These are phyloP conservation scores for Drosophila villosipedis DNA, from an alignment of 2,888 invertebrate genomes.

Conservation along the genomic window DNA sequence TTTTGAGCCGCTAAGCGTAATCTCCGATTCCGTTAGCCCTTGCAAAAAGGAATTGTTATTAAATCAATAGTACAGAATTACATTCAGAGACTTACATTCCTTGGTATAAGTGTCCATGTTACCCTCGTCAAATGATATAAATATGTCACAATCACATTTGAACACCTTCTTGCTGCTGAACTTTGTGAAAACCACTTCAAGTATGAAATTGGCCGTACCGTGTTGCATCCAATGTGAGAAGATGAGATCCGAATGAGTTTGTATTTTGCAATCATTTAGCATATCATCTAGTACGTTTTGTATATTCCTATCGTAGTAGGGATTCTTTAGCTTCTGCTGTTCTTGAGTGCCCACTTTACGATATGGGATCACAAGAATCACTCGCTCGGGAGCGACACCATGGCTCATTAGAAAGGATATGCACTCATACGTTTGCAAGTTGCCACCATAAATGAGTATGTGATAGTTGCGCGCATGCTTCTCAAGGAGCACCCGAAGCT, in stretches of 20 bases:
- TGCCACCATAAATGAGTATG: constrained; percentile 76
- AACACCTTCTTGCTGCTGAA: constrained; percentile 18
- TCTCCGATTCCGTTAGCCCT: constrained; percentile 48
- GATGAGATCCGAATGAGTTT: constrained; percentile 44
- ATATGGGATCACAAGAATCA: constrained; percentile 63
- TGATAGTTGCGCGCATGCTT: constrained; percentile 19
- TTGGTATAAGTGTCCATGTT: constrained; percentile 9
- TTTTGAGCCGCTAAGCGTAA: constrained; percentile 17
- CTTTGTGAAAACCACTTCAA: constrained; percentile 62
- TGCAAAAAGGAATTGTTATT: no score
- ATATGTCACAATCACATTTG: constrained; percentile 73
- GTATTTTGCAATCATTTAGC: constrained; percentile 56
- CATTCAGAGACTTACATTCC: constrained; percentile 38
- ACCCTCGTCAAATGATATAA: constrained; percentile 74
- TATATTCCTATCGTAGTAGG: constrained; percentile 64
- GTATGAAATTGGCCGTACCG: constrained; percentile 46
- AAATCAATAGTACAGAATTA: not conserved
- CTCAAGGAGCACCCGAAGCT: constrained; percentile 55
- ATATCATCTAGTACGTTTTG: constrained; percentile 62
- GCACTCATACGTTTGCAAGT: constrained; percentile 73
- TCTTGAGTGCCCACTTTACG: not conserved
- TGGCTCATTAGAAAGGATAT: constrained; percentile 72
- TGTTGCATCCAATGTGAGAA: constrained; percentile 59
- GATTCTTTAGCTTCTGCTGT: constrained; percentile 49
- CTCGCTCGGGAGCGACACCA: constrained; percentile 38